phyloP scores from a whole-genome alignment of 2,113 vertebrate species.

The Stercorarius parasiticus region DNA sequence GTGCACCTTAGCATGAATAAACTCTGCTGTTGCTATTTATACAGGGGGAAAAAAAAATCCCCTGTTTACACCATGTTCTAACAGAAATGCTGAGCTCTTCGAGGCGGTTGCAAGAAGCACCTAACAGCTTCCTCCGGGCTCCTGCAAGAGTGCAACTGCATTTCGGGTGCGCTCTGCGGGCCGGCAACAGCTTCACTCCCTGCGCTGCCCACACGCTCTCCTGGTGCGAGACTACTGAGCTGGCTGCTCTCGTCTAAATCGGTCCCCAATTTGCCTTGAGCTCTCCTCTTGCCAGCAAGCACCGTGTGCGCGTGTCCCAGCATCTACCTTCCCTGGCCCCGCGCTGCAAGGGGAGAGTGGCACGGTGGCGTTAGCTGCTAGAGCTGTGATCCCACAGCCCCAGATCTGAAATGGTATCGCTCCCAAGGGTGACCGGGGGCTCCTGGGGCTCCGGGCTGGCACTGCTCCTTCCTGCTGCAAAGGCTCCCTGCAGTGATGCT shows the following conservation, averaged over 20 bases:
- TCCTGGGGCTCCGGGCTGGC: neutral
- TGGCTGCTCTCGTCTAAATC: neutral
- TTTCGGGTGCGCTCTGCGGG: neutral
- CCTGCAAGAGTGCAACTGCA: neutral
- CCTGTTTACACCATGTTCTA: fast-evolving
- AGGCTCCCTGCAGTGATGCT: neutral
- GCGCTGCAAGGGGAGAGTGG: fast-evolving
- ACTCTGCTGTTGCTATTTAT: slow-evolving; percentile 35
- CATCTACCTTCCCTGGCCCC: neutral
- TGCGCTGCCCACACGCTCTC: fast-evolving
- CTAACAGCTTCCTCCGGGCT: neutral
- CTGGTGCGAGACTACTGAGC: fast-evolving
- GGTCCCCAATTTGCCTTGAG: fast-evolving
- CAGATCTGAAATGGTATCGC: fast-evolving
- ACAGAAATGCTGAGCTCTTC: neutral
- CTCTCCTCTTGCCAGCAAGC: neutral
- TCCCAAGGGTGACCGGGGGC: neutral
- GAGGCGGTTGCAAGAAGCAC: neutral
- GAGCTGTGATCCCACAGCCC: neutral
- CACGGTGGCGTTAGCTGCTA: fast-evolving
- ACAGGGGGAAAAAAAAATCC: neutral
- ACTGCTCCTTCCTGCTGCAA: neutral
- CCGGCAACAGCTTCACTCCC: neutral
- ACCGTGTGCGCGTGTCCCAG: fast-evolving
- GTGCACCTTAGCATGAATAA: neutral